Evolutionary conservation across 2,113 vertebrate genomes (phyloP), one percentile per base, ranked within the genome.

Genomic region (Tupaia chinensis): DNA sequence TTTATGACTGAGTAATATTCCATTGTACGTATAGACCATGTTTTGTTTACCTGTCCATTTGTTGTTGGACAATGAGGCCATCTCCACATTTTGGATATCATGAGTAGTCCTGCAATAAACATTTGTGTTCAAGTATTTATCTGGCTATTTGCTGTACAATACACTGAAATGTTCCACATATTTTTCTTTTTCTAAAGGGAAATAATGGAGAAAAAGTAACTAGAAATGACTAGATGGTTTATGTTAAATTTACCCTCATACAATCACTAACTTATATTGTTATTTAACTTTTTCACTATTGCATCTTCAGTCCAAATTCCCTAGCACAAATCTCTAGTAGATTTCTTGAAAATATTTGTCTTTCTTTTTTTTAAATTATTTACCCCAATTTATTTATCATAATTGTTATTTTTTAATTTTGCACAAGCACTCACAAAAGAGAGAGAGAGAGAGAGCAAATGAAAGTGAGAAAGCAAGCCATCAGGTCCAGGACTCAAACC

Each of bases 281-380:
- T 93, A 87, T 60, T 80, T 80, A 77, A 70, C 6, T 16, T 82
- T 87, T 68, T 88, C 2, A 81, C 5, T 27, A 53, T 14, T 92
- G 2, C 2, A 53, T 81, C 4, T 9, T 69, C 44, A 17, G 7
- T 82, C 60, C 58, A 77, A n/a, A 78, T 32, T 32, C 14, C 44
- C 5, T 29, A 5, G 11, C 5, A 65, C 32, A n/a, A 44, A 44
- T 44, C 44, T 44, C 44, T 25, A 34, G 61, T 22, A 27, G 4
- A 53, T 32, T 11, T 14, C 89, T 2, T 84, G 2, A 32, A n/a
- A 32, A 73, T 85, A 86, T 74, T 73, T 32, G 44, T 44, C 44
- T 44, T 44, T 44, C 44, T 44, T 44, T 44, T 44, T 44, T 44
- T 44, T 3, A 44, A 44, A 44, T 44, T 44, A 44, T 44, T 44